Evolutionary conservation across 2,797 vertebrate species (phyloP).

Genomic region (Poeciliopsis gracilis): DNA sequence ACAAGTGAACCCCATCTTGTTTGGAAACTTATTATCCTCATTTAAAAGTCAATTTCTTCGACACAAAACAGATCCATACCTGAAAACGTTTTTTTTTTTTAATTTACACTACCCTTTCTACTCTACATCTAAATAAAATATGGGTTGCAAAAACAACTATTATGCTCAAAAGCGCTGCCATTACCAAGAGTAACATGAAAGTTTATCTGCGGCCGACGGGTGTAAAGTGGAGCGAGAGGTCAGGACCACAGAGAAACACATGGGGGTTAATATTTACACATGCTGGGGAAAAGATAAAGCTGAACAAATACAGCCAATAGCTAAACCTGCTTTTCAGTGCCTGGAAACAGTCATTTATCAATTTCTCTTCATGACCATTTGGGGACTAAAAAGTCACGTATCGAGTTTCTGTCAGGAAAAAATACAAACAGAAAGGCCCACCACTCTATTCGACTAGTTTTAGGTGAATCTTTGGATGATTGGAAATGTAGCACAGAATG

Average conservation of each 20-base stretch:
- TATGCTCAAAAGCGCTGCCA: neutral
- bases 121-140: neutral
- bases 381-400: constrained; percentile 16
- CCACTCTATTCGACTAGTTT: neutral
- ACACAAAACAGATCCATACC: neutral
- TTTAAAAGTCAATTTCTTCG: neutral
- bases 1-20: neutral
- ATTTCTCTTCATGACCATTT: constrained; percentile 37
- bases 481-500: neutral
- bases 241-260: constrained; percentile 17
- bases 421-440: neutral
- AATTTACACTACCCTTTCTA: neutral
- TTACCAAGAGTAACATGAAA: neutral
- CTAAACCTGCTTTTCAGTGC: constrained; percentile 18
- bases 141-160: neutral
- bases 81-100: neutral
- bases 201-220: constrained; percentile 5
- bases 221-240: constrained; percentile 34
- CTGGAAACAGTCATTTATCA: constrained; percentile 46
- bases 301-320: constrained; percentile 64
- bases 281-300: constrained; percentile 58
- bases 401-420: constrained; percentile 18
- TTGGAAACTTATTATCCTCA: neutral
- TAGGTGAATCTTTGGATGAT: neutral
- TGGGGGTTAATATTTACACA: constrained; percentile 65